Conservation (phyloP, 2,113 vertebrate species). For the Jacana jacana region DNA sequence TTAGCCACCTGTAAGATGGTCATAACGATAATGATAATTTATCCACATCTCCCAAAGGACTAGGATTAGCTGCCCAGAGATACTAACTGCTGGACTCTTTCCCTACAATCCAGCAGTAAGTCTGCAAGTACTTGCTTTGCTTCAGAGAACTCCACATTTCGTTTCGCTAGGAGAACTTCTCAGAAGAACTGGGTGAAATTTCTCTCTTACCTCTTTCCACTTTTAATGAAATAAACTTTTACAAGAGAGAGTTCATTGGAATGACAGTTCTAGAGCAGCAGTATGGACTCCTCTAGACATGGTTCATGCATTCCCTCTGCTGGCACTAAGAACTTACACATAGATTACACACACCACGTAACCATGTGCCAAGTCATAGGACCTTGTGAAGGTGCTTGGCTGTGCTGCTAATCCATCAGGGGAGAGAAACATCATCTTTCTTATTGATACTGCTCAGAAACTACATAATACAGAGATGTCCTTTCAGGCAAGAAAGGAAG, state of each 20-base stretch:
- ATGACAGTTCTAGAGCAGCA: neutral
- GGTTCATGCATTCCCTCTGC: neutral
- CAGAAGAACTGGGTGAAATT: neutral
- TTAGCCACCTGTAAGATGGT: neutral
- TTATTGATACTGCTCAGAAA: neutral
- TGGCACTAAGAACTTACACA: neutral
- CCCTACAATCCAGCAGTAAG: neutral
- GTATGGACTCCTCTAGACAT: neutral
- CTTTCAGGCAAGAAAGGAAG: neutral
- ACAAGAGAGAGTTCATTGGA: neutral
- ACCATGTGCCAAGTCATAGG: neutral
- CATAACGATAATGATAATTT: neutral
- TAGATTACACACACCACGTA: neutral
- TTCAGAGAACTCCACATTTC: slow-evolving; percentile 11
- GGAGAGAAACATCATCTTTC: neutral
- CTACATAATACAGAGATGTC: neutral
- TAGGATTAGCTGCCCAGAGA: neutral
- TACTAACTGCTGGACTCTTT: neutral
- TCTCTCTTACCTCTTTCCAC: neutral
- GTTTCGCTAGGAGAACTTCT: slow-evolving; percentile 7
- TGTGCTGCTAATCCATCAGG: neutral
- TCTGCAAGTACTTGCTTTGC: slow-evolving; percentile 31
- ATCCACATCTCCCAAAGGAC: neutral
- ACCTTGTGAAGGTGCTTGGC: neutral
- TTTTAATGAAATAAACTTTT: neutral